phyloP scores from a whole-genome alignment of 2,113 vertebrate species.

The Capra hircus region DNA sequence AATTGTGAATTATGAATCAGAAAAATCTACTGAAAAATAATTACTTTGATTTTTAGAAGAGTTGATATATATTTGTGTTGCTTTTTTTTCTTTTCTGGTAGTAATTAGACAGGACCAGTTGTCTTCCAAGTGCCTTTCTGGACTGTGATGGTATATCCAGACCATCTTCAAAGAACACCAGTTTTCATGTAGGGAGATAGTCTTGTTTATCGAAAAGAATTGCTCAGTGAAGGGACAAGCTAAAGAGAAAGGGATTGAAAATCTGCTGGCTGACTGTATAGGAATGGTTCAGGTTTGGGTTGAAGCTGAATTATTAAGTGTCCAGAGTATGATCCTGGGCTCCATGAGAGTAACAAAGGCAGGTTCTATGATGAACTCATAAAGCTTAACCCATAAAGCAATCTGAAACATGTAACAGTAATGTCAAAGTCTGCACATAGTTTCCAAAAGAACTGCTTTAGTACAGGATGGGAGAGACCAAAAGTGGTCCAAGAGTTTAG shows the following conservation, averaged over 20 bases:
- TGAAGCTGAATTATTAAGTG: background rate
- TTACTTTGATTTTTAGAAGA: conserved; percentile 25
- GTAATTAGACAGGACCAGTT: background rate
- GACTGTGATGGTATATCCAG: background rate
- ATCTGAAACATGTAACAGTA: background rate
- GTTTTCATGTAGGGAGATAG: background rate
- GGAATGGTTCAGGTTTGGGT: background rate
- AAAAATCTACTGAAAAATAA: background rate
- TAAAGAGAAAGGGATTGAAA: background rate
- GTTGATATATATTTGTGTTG: background rate
- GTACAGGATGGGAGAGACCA: background rate
- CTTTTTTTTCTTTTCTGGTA: background rate
- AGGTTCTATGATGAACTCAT: background rate
- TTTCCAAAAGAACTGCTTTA: background rate
- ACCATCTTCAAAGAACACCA: background rate
- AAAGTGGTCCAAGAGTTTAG: background rate
- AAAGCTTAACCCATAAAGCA: background rate
- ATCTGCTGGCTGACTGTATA: background rate
- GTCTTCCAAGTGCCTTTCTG: background rate
- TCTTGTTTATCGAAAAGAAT: background rate
- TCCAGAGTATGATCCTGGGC: background rate
- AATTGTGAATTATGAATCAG: background rate
- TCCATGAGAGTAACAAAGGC: background rate
- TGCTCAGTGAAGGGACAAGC: background rate
- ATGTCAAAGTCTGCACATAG: background rate